These are phyloP conservation scores for Labeo rohita DNA, from an alignment of 2,113 vertebrate genomes.

Conservation along the genomic window DNA sequence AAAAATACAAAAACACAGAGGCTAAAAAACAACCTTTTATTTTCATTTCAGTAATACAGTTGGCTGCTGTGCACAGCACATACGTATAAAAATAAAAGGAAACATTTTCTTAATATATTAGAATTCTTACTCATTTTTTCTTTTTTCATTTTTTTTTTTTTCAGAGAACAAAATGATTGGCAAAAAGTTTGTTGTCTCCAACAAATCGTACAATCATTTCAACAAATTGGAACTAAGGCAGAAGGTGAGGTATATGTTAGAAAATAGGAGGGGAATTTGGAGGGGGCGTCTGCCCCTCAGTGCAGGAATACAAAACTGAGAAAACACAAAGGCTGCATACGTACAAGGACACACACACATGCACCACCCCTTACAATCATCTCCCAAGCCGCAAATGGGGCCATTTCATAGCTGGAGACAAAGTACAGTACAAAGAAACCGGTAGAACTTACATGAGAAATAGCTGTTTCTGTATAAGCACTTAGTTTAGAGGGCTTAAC, in stretches of 20 bases:
- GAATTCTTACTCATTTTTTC: slow-evolving; percentile 71
- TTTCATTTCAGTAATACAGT: slow-evolving; percentile 86
- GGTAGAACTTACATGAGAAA: slow-evolving; percentile 38
- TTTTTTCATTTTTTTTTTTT: slow-evolving; percentile 68
- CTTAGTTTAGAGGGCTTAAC: slow-evolving; percentile 31
- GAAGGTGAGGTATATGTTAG: slow-evolving; percentile 87
- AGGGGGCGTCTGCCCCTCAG: slow-evolving; percentile 78
- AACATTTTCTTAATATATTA: slow-evolving; percentile 82
- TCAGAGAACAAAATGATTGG: slow-evolving; percentile 82
- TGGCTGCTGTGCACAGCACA: slow-evolving; percentile 95
- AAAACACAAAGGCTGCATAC: slow-evolving; percentile 66
- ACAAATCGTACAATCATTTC: slow-evolving; percentile 84
- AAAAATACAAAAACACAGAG: slow-evolving; percentile 58
- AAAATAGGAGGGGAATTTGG: slow-evolving; percentile 72
- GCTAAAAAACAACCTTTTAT: slow-evolving; percentile 85
- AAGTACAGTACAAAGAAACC: slow-evolving; percentile 47
- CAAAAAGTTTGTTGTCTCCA: slow-evolving; percentile 80
- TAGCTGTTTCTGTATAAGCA: slow-evolving; percentile 25
- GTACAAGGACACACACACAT: slow-evolving; percentile 36
- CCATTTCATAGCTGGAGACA: slow-evolving; percentile 38
- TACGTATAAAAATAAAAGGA: slow-evolving; percentile 94
- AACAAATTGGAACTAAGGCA: slow-evolving; percentile 83
- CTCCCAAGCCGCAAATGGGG: slow-evolving; percentile 27
- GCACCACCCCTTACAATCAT: slow-evolving; percentile 41
- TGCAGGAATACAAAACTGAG: slow-evolving; percentile 81